Evolutionary conservation across 1,140 invertebrate species (phyloP), one percentile per base, ranked within the genome.

Genomic region (Diachasmimorpha longicaudata): DNA sequence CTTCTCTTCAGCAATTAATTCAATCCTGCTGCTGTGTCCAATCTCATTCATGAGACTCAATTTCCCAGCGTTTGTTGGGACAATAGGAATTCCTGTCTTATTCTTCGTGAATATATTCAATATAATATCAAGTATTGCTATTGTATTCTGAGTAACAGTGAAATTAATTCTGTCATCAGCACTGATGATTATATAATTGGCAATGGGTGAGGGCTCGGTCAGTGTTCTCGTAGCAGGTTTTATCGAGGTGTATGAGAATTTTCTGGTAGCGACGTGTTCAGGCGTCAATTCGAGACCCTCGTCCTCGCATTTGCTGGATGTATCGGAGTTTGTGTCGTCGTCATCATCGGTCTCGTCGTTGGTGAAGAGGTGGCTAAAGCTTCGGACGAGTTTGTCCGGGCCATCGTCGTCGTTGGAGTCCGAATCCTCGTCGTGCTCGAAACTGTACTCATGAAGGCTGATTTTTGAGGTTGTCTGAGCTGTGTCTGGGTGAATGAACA

Each of bases 361-460:
- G 42, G 93, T 94, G 85, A 96, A 95, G 73, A 96, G 87, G 87
- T 95, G 93, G 70, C 92, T 92, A 77, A 95, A 93, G 44, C 93
- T 93, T 66, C 90, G 92, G 0, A 92, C 91, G 44, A 95, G 85
- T 85, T 93, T 94, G 78, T 94, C 93, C 0, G 81, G 81, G 55
- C 90, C 91, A 78, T 92, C 93, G 77, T 96, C 95, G 79, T 94
- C 94, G 79, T 96, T 95, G 0, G 94, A 95, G 85, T 96, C 95
- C 0, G 94, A 95, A 77, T 95, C 94, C 69, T 92, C 91, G 79
- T 94, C 90, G 79, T 93, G 91, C 5, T 90, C 90, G 6, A 83
- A 83, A 48, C 74, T 84, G 21, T 83, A 83, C 77, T 78, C 77
- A 16, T 75, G 70, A 25, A 72, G 82, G 67, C 79, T 87, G 39